A percentile compares a stretch with the other conserved stretches of the same genome.
phyloP scores from a whole-genome alignment of 1,140 invertebrate genomes.

The Oryzaephilus surinamensis region DNA sequence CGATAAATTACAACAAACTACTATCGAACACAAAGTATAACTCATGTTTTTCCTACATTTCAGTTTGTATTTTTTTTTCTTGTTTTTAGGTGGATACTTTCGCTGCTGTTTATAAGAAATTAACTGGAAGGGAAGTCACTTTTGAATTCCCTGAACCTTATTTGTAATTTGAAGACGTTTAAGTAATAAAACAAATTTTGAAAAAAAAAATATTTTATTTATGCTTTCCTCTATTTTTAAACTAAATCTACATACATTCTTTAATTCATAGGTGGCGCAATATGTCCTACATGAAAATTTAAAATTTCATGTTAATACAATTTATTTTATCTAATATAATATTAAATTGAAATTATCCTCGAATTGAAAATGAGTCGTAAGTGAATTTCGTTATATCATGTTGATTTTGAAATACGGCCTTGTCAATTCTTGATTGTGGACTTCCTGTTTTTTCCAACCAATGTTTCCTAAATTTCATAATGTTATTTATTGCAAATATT shows the following conservation, averaged over 20 bases:
- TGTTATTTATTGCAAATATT: background rate
- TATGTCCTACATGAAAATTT: no score
- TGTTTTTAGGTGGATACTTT: slow-evolving; percentile 89
- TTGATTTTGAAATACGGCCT: slow-evolving; percentile 53
- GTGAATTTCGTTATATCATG: slow-evolving; percentile 38
- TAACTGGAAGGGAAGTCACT: slow-evolving; percentile 96
- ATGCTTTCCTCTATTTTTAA: no score
- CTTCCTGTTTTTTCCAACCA: slow-evolving; percentile 58
- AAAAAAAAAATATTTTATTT: no score
- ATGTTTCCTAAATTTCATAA: slow-evolving; percentile 48
- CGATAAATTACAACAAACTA: slow-evolving; percentile 97
- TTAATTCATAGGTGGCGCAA: no score
- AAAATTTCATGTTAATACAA: no score
- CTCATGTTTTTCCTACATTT: background rate
- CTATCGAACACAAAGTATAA: slow-evolving; percentile 96
- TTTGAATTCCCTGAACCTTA: slow-evolving; percentile 99
- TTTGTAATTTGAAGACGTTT: slow-evolving; percentile 51
- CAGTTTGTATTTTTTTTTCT: slow-evolving; percentile 20
- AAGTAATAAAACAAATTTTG: slow-evolving; percentile 10
- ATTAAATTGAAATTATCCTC: slow-evolving; percentile 10
- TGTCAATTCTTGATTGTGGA: slow-evolving; percentile 54
- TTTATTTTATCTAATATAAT: slow-evolving; percentile 4
- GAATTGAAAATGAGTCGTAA: slow-evolving; percentile 38
- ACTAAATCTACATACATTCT: no score
- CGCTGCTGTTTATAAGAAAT: slow-evolving; percentile 95